phyloP scores from a whole-genome alignment of 2,113 vertebrate species.

The Crocuta crocuta region DNA sequence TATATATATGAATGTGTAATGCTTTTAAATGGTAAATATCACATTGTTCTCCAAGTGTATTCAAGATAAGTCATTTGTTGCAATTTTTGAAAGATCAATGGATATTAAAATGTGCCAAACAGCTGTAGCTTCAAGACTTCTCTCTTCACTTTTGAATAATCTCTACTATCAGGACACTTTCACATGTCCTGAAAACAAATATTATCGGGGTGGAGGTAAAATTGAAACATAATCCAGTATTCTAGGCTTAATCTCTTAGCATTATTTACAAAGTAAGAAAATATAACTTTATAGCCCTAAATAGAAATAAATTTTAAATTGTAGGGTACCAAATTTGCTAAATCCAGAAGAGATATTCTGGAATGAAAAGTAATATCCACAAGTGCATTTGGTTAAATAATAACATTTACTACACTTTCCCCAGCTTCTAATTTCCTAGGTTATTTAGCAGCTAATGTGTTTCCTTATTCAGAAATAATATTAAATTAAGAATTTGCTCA shows the following conservation, averaged over 20 bases:
- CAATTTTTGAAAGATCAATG: constrained; percentile 37
- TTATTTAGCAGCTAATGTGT: not conserved
- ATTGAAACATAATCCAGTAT: not conserved
- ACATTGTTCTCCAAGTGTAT: not conserved
- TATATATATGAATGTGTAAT: constrained; percentile 41
- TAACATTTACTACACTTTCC: not conserved
- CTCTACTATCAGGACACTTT: not conserved
- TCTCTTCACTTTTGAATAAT: constrained; percentile 11
- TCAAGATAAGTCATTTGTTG: constrained; percentile 30
- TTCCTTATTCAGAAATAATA: not conserved
- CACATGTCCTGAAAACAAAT: constrained; percentile 47
- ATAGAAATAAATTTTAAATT: not conserved
- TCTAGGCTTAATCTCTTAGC: not conserved
- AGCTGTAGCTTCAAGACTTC: constrained; percentile 26
- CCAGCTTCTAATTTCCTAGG: not conserved
- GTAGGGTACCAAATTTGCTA: not conserved
- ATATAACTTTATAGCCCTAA: not conserved
- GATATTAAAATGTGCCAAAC: constrained; percentile 48
- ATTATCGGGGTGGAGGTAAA: not conserved
- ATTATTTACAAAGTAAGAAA: constrained; percentile 13
- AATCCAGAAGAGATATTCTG: not conserved
- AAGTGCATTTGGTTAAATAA: not conserved
- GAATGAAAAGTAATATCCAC: not conserved
- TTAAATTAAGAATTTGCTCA: not conserved
- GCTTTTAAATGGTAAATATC: constrained; percentile 65